These are phyloP conservation scores for Equus przewalskii DNA, from an alignment of 2,113 vertebrate species.

Conservation along the genomic window DNA sequence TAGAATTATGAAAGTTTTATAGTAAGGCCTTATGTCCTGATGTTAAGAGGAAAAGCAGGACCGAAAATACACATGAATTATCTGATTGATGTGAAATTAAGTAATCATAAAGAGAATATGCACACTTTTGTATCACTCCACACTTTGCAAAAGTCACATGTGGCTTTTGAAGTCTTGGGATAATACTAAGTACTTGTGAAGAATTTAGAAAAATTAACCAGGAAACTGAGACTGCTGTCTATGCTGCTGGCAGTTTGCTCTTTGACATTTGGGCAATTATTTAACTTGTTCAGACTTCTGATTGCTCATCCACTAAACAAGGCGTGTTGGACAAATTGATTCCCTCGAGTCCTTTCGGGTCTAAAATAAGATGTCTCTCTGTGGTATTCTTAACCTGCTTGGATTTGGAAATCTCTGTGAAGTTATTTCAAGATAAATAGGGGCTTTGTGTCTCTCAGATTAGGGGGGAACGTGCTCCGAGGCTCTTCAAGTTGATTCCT, in stretches of 20 bases:
- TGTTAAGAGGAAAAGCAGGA: neutral
- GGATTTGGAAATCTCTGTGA: conserved; percentile 36
- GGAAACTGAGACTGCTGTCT: neutral
- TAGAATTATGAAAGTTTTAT: neutral
- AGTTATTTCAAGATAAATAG: conserved; percentile 58
- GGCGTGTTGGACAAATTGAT: conserved; percentile 29
- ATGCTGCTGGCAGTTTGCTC: neutral
- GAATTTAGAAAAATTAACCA: neutral
- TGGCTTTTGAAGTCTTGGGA: neutral
- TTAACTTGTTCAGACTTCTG: neutral
- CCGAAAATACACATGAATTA: neutral
- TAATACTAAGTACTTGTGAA: neutral
- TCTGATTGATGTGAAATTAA: conserved; percentile 21
- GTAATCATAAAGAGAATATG: neutral
- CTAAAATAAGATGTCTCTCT: conserved; percentile 58
- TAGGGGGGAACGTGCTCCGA: neutral
- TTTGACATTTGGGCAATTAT: conserved; percentile 23
- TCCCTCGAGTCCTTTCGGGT: neutral
- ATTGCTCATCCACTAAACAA: conserved; percentile 60
- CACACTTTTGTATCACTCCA: neutral
- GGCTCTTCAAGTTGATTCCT: neutral
- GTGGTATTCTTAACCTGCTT: conserved; percentile 42
- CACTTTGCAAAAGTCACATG: neutral
- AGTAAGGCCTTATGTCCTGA: neutral
- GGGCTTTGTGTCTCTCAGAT: conserved; percentile 2